These are phyloP conservation scores for Lacanobia oleracea DNA, from an alignment of 2,888 invertebrate genomes.

Conservation along the genomic window DNA sequence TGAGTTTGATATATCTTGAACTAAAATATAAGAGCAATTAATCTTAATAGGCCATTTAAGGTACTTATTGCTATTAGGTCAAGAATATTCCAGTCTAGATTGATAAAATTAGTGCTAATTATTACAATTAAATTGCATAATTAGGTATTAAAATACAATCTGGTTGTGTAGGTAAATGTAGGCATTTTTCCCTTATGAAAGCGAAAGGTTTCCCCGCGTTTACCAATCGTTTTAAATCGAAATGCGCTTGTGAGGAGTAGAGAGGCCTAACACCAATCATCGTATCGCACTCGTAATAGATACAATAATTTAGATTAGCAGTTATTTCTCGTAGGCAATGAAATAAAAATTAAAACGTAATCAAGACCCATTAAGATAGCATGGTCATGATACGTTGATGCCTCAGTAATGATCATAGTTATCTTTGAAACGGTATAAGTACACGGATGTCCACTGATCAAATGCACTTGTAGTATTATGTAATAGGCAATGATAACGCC, in stretches of 20 bases:
- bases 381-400: constrained; percentile 20
- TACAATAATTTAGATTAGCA: constrained; percentile 31
- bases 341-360: constrained; percentile 51
- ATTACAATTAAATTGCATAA: constrained; percentile 23
- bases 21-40: neutral
- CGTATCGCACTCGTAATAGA: constrained; percentile 14
- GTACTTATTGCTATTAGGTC: constrained; percentile 30
- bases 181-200: no score
- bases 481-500: constrained; percentile 40
- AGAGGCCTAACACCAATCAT: constrained; percentile 5
- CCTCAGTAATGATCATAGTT: constrained; percentile 30
- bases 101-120: constrained; percentile 19
- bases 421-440: constrained; percentile 16
- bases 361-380: constrained; percentile 49
- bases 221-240: neutral
- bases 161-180: no score
- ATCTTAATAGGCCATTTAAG: constrained; percentile 17
- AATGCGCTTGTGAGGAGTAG: neutral
- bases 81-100: constrained; percentile 21
- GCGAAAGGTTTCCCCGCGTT: neutral
- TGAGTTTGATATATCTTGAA: constrained; percentile 5
- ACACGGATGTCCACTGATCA: constrained; percentile 26
- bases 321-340: constrained; percentile 29
- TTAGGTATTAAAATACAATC: neutral
- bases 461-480: constrained; percentile 12